Base-by-base conservation (phyloP, 35 echinoderm and acorn worm genomes). In the Stichopus chloronotus region DNA sequence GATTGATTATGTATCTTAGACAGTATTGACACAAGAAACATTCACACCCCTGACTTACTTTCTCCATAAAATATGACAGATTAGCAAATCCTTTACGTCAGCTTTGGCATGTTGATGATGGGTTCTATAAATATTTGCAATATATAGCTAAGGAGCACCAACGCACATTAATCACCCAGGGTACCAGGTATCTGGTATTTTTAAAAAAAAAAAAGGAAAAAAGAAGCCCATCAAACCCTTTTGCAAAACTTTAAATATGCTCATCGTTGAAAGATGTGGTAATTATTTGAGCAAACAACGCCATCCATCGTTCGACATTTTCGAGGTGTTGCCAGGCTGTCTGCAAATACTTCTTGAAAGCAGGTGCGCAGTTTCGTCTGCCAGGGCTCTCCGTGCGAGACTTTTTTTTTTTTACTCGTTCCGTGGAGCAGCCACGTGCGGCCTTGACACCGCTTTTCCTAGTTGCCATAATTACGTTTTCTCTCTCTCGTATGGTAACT, bases 291-390 rank as follows among this genome's bases (percentile, higher is more conserved):
- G 17, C 69, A 74, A 74, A 74, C 69, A 74, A 74, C 8, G 14
- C 69, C 69, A 74, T 74, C 69, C 69, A 74, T 74, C 69, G 0
- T 74, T 43, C 19, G 11, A 14, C 19, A 14, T 74, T 74, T 74
- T 14, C 55, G 8, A 85, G 82, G 82, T 85, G 82, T 85, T 58
- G 57, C 82, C 82, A 58, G 19, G 57, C 55, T 58, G 82, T 85
- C 82, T 58, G 82, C 17, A 55, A 58, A 85, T 85, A 85, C 82
- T 58, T 85, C 57, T 85, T 85, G 58, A 85, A 56, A 58, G 82
- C 82, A 85, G 82, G 82, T 85, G 82, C 82, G 22, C 52, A 20
- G 9, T 6, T 78, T 78, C 57, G 43, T 23, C 57, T 85, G 7
- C 82, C 55, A 23, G 69, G 69, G 82, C 17, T 85, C 82, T 85